These are phyloP conservation scores for Toxotes lorentzi DNA, from an alignment of 2,797 vertebrate species.

Conservation along the genomic window DNA sequence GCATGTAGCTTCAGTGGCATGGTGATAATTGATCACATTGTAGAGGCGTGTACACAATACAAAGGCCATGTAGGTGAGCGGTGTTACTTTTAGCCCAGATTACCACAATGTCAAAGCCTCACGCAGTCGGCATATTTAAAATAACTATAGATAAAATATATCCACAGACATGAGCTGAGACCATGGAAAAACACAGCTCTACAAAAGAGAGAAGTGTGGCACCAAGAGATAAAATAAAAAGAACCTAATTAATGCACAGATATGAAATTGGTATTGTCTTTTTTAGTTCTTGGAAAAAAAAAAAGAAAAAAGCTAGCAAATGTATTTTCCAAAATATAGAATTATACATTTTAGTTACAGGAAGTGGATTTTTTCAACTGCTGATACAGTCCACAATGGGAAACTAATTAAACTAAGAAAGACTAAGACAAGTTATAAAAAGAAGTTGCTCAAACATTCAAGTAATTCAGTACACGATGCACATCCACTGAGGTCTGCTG, in stretches of 20 bases:
- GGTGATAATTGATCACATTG: conserved; percentile 76
- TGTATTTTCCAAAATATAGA: neutral
- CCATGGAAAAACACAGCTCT: neutral
- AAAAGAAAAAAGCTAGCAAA: too few relatives aligned
- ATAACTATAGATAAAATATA: conserved; percentile 27
- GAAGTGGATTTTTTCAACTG: neutral
- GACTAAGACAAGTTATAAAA: neutral
- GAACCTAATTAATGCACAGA: neutral
- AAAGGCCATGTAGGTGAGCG: conserved; percentile 59
- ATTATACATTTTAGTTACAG: neutral
- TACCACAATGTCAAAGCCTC: conserved; percentile 39
- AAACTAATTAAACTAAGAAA: neutral
- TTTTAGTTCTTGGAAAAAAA: too few relatives aligned
- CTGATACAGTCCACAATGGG: neutral
- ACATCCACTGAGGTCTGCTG: neutral
- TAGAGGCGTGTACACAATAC: conserved; percentile 46
- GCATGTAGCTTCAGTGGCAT: conserved; percentile 61
- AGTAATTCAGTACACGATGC: neutral
- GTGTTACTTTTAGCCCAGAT: conserved; percentile 62
- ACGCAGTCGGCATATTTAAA: neutral
- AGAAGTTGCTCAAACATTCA: neutral
- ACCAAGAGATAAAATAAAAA: neutral
- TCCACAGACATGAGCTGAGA: conserved; percentile 4
- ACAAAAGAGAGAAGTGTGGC: too few relatives aligned
- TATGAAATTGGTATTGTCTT: neutral